phyloP scores from a whole-genome alignment of 2,113 vertebrate species.

The Mobula birostris region DNA sequence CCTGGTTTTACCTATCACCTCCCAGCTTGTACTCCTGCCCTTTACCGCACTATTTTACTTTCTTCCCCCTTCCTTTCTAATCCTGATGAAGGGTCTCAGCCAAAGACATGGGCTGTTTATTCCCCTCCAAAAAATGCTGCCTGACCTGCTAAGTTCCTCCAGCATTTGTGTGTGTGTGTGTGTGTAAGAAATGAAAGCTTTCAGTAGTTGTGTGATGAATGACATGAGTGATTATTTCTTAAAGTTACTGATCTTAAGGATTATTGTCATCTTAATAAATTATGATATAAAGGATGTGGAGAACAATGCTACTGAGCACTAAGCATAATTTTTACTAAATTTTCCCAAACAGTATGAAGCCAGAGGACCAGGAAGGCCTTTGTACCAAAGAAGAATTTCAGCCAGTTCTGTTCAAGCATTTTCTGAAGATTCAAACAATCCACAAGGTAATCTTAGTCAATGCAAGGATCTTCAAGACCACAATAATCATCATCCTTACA shows the following conservation, averaged over 20 bases:
- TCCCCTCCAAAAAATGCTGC: too few relatives aligned
- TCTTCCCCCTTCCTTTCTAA: too few relatives aligned
- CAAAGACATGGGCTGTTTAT: too few relatives aligned
- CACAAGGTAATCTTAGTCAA: conserved; percentile 66
- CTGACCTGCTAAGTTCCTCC: too few relatives aligned
- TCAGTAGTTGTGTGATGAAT: not conserved
- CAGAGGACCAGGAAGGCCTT: conserved; percentile 93
- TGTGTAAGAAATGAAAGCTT: not conserved
- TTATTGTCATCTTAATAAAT: not conserved
- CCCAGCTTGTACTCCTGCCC: too few relatives aligned
- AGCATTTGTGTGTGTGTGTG: too few relatives aligned
- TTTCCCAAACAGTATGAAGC: conserved; percentile 80
- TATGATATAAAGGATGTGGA: too few relatives aligned
- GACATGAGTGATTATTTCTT: too few relatives aligned
- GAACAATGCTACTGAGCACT: not conserved
- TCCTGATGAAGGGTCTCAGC: too few relatives aligned
- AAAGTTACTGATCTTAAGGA: not conserved
- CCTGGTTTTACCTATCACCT: too few relatives aligned
- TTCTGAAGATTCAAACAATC: conserved; percentile 68
- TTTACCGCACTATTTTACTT: too few relatives aligned
- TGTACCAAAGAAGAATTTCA: conserved; percentile 97
- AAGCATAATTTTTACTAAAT: not conserved
- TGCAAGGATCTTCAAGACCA: conserved; percentile 82
- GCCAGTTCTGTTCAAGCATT: conserved; percentile 79
- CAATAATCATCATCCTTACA: conserved; percentile 64